phyloP scores from a whole-genome alignment of 2,888 invertebrate genomes.

The Ctenicera cuprea region DNA sequence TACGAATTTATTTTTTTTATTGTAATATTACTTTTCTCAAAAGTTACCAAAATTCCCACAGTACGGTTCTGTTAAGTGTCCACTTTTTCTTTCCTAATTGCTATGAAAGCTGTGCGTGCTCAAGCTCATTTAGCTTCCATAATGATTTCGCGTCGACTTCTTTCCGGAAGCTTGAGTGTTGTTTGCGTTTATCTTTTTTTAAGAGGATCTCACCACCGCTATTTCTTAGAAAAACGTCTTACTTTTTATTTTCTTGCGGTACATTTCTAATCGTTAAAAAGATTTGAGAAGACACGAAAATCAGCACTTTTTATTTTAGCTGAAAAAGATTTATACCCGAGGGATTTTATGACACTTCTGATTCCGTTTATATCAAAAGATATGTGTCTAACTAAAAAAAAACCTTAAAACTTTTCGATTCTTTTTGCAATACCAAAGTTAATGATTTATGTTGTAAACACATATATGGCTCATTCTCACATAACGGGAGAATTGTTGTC shows the following conservation, averaged over 20 bases:
- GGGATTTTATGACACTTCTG: not conserved
- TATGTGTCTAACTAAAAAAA: too few relatives aligned
- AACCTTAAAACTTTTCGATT: too few relatives aligned
- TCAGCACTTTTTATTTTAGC: not conserved
- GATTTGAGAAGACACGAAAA: not conserved
- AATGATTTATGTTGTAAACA: too few relatives aligned
- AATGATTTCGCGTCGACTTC: conserved; percentile 1
- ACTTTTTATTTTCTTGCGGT: not conserved
- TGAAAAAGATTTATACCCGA: not conserved
- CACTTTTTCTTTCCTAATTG: conserved; percentile 1
- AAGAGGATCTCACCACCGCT: not conserved
- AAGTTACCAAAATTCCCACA: not conserved
- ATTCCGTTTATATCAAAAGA: not conserved
- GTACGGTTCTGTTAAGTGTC: conserved; percentile 5
- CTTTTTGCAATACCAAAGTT: too few relatives aligned
- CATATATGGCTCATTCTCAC: too few relatives aligned
- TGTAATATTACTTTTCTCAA: too few relatives aligned
- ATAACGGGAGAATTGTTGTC: too few relatives aligned
- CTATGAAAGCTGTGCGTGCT: conserved; percentile 26
- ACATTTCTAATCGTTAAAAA: not conserved
- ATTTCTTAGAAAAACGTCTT: not conserved
- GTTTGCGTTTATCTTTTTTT: conserved; percentile 6
- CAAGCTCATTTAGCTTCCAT: conserved; percentile 13
- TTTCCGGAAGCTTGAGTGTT: conserved; percentile 18
- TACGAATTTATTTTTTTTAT: too few relatives aligned